Conservation (phyloP, 2,888 invertebrate genomes). For the Desoria tigrina region DNA sequence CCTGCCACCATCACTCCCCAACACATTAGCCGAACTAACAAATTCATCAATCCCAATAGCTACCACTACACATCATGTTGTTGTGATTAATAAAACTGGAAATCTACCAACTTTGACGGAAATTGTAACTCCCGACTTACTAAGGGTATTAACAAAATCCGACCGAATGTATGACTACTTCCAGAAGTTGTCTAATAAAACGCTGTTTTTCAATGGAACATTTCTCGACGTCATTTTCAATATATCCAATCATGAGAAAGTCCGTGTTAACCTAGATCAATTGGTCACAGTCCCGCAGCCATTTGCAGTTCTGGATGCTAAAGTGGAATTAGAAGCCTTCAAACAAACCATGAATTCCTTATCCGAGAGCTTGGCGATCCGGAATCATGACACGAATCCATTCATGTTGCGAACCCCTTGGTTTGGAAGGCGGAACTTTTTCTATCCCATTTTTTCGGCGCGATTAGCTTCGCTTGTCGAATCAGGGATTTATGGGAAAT, state of each 20-base stretch:
- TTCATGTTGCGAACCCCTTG: constrained; percentile 7
- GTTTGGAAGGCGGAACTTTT: constrained; percentile 15
- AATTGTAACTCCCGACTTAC: background rate
- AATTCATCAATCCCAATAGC: too few relatives aligned
- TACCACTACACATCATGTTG: background rate
- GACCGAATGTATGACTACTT: too few relatives aligned
- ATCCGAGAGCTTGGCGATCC: background rate
- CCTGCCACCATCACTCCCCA: background rate
- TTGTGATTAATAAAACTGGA: too few relatives aligned
- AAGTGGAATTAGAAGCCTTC: background rate
- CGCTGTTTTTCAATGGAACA: background rate
- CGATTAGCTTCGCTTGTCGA: background rate
- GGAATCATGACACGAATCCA: background rate
- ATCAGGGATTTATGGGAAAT: constrained; percentile 7
- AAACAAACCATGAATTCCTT: too few relatives aligned
- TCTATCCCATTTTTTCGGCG: background rate
- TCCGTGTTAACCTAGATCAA: background rate
- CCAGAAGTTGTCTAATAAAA: background rate
- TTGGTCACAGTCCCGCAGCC: background rate
- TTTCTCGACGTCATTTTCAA: background rate
- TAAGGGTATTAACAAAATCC: background rate
- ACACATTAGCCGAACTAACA: background rate
- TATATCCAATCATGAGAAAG: background rate
- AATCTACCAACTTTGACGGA: too few relatives aligned
- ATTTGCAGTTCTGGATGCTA: constrained; percentile 2